These are phyloP conservation scores for Nasonia oneida DNA, from an alignment of 2,888 invertebrate species.

Conservation along the genomic window DNA sequence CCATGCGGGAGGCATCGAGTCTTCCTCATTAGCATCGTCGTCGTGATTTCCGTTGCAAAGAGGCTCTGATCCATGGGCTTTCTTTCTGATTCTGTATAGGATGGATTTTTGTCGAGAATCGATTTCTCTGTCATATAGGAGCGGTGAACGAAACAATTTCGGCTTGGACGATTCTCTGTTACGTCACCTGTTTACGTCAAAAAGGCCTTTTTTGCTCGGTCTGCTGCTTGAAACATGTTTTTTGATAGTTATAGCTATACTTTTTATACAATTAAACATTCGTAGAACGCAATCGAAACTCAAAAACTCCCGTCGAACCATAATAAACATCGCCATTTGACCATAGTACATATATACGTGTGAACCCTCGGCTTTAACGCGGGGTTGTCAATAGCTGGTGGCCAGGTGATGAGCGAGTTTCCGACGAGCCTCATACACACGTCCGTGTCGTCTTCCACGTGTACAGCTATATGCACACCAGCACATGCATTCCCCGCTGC, in stretches of 20 bases:
- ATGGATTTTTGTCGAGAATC: no score
- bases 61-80: no score
- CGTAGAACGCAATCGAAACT: background rate
- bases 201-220: no score
- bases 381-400: background rate
- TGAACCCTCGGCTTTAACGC: background rate
- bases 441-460: background rate
- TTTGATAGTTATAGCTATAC: no score
- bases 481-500: constrained; percentile 37
- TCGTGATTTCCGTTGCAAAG: constrained; percentile 41
- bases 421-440: background rate
- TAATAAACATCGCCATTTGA: background rate
- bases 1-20: background rate
- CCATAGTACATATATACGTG: background rate
- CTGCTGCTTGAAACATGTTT: no score
- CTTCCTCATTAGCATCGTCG: constrained; percentile 60
- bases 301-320: background rate
- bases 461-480: background rate
- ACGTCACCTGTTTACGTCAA: no score
- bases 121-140: no score
- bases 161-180: no score
- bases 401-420: constrained; percentile 48
- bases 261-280: no score
- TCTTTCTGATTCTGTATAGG: no score
- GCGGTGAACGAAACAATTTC: no score